phyloP scores from a whole-genome alignment of 2,113 vertebrate species.

The Megaceryle torquata region DNA sequence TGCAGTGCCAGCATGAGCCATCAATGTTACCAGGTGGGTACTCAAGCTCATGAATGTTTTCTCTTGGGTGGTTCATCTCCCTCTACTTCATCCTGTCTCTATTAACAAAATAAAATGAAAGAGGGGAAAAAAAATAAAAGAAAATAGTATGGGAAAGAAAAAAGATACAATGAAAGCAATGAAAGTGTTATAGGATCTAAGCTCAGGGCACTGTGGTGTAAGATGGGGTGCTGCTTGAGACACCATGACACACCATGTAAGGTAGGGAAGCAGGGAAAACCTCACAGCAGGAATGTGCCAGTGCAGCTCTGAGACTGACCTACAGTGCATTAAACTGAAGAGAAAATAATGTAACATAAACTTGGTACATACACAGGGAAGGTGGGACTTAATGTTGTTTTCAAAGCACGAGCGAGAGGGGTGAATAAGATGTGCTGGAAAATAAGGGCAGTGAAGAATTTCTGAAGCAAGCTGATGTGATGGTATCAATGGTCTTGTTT shows the following conservation, averaged over 20 bases:
- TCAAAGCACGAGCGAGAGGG: background rate
- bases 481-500: background rate
- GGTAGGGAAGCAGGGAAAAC: background rate
- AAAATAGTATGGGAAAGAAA: background rate
- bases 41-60: background rate
- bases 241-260: background rate
- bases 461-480: background rate
- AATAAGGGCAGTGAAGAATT: background rate
- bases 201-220: background rate
- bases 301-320: background rate
- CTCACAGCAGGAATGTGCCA: background rate
- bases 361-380: background rate
- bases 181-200: background rate
- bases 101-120: background rate
- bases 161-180: background rate
- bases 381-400: background rate
- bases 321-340: background rate
- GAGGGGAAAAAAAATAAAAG: fast-evolving
- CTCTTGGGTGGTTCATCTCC: background rate
- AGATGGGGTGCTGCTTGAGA: background rate
- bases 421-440: background rate
- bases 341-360: background rate
- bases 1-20: background rate
- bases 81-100: background rate
- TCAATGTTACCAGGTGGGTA: background rate